These are phyloP conservation scores for Monomorium pharaonis DNA, from an alignment of 1,140 invertebrate species.

Conservation along the genomic window DNA sequence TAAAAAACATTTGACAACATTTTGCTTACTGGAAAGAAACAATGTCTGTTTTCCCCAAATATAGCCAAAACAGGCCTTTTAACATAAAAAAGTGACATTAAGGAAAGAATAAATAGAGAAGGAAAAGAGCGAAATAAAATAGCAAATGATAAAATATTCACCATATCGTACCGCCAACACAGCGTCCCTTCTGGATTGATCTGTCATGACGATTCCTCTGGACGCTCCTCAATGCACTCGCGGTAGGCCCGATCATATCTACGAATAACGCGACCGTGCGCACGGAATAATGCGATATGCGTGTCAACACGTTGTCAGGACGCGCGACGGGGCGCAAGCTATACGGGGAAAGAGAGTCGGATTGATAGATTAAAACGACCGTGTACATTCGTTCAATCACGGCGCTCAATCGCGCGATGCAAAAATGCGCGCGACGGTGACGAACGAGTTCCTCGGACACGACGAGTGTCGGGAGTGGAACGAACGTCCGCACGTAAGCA, in stretches of 20 bases:
- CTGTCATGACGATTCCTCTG: neutral
- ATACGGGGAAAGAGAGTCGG: neutral
- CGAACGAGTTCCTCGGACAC: neutral
- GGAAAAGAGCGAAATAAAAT: neutral
- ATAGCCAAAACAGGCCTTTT: too few relatives aligned
- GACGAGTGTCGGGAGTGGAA: neutral
- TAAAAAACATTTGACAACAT: too few relatives aligned
- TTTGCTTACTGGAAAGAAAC: too few relatives aligned
- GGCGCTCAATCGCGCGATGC: neutral
- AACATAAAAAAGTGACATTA: too few relatives aligned
- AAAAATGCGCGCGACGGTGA: neutral
- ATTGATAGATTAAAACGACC: constrained; percentile 25
- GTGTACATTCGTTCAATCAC: neutral
- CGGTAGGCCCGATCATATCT: neutral
- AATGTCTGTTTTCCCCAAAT: too few relatives aligned
- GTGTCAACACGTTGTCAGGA: neutral
- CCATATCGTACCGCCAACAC: too few relatives aligned
- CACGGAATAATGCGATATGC: constrained; percentile 4
- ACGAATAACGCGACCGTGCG: neutral
- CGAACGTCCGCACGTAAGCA: neutral
- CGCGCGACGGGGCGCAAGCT: too few relatives aligned
- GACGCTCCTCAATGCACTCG: neutral
- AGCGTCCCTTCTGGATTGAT: neutral
- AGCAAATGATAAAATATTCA: neutral
- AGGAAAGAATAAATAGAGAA: neutral